These are phyloP conservation scores for Eilema griseolum DNA, from an alignment of 2,888 invertebrate genomes.

Conservation along the genomic window DNA sequence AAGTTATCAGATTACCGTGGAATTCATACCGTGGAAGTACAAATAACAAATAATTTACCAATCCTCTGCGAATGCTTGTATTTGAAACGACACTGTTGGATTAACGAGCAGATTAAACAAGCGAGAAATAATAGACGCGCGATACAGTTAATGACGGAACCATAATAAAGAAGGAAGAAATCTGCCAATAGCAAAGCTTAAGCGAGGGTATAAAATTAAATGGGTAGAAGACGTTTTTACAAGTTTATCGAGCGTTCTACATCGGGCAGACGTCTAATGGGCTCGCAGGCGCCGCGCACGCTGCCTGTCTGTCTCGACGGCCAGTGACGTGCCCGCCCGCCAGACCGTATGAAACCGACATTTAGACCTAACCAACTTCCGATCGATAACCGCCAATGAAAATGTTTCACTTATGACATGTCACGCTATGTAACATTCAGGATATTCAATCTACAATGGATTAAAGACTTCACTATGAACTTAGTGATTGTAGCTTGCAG, in stretches of 20 bases:
- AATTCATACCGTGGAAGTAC: conserved; percentile 1
- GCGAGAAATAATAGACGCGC: conserved; percentile 74
- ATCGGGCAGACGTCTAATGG: conserved; percentile 84
- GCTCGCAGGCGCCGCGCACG: conserved; percentile 82
- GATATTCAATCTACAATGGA: conserved; percentile 58
- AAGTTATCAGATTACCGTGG: background rate
- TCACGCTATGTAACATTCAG: conserved; percentile 54
- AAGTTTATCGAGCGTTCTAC: conserved; percentile 87
- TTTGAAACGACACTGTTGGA: conserved; percentile 59
- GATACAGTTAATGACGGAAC: conserved; percentile 79
- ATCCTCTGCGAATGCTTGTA: conserved; percentile 52
- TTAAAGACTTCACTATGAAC: conserved; percentile 68
- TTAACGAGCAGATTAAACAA: conserved; percentile 71
- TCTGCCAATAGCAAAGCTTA: conserved; percentile 85
- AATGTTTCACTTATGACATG: conserved; percentile 59
- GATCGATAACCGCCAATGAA: conserved; percentile 62
- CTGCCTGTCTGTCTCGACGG: conserved; percentile 81
- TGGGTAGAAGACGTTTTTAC: conserved; percentile 86
- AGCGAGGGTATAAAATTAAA: conserved; percentile 85
- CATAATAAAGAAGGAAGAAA: conserved; percentile 78
- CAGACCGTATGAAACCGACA: conserved; percentile 60
- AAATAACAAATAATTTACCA: conserved; percentile 40
- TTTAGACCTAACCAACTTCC: conserved; percentile 66
- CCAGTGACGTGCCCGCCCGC: conserved; percentile 67
- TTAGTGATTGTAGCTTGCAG: conserved; percentile 65